Base-by-base conservation (phyloP, 2,113 vertebrate species). In the Eupsittula cactorum region DNA sequence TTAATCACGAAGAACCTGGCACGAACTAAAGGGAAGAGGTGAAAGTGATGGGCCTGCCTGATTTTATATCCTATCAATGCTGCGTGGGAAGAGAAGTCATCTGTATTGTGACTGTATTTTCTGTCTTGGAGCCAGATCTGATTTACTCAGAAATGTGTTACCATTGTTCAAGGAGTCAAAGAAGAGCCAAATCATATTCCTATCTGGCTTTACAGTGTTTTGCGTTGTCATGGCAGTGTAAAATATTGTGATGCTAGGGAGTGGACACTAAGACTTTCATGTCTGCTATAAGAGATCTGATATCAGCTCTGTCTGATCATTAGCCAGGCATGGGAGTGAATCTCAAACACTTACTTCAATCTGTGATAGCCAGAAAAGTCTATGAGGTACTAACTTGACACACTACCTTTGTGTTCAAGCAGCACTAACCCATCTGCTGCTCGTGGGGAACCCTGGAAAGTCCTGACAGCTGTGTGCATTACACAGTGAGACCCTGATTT, bases 401-500 rank as follows among this genome's bases (percentile, higher is more conserved):
- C 6, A 6, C 20, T 46, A 33, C 21, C 6, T 50, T 57, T 60
- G 10, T 62, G 19, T 31, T 31, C 39, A 27, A 65, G 46, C 50
- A 92, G 35, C 28, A 44, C 46, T 60, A 76, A 76, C 16, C 5
- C 10, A 6, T 25, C 28, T 71, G 27, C n/a, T n/a, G 27, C 11
- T 41, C 14, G 3, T 41, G 50, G n/a, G 52, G 42, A 62, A 55
- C 7, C 16, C 28, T 62, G 39, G 28, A 35, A 62, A 35, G 59
- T 39, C 65, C 41, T 35, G 8, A 18, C n/a, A 28, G 42, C 27
- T n/a, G 14, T 18, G 29, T 41, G 41, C 41, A 18, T 49, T 77
- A n/a, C 1, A 2, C 25, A 50, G 13, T 9, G 17, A 42, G 6
- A 59, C 12, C 29, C 5, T n/a, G 8, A 3, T 3, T 39, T 55